A percentile compares a stretch with the other conserved stretches of the same genome.
Evolutionary conservation across 2,888 invertebrate species (phyloP).

Genomic region (Drosophila recens): DNA sequence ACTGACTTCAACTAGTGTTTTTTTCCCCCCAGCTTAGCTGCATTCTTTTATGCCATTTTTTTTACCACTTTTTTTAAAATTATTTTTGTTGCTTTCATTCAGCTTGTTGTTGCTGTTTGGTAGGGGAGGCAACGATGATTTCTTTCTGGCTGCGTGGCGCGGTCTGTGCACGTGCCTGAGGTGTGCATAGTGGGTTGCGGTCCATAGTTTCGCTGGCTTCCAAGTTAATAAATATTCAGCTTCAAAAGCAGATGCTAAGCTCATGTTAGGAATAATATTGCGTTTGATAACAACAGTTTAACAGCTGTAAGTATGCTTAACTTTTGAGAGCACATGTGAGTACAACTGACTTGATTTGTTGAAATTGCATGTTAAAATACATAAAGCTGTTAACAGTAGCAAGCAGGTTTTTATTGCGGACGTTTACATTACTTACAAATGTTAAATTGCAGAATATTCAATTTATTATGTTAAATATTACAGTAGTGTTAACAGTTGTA

Average conservation of each 20-base stretch:
- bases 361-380: not conserved
- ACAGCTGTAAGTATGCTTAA: not conserved
- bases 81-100: constrained; percentile 10
- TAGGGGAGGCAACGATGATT: constrained; percentile 32
- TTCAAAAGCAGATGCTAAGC: not conserved
- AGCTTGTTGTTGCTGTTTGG: constrained; percentile 36
- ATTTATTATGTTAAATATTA: no score
- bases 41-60: constrained; percentile 45
- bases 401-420: not conserved
- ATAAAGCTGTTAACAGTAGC: not conserved
- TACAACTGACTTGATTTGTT: no score
- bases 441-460: not conserved
- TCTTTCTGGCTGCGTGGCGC: constrained; percentile 30
- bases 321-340: not conserved
- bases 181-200: constrained; percentile 33
- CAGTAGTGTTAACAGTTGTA: not conserved
- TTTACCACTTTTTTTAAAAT: constrained; percentile 11
- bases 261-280: not conserved
- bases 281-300: not conserved
- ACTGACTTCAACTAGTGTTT: constrained; percentile 69
- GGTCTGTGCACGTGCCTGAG: constrained; percentile 49
- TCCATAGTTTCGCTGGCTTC: not conserved
- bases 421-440: not conserved
- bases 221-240: not conserved
- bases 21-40: constrained; percentile 40